Base-by-base conservation (phyloP, 2,888 invertebrate genomes). In the Drosophila peninsularis region DNA sequence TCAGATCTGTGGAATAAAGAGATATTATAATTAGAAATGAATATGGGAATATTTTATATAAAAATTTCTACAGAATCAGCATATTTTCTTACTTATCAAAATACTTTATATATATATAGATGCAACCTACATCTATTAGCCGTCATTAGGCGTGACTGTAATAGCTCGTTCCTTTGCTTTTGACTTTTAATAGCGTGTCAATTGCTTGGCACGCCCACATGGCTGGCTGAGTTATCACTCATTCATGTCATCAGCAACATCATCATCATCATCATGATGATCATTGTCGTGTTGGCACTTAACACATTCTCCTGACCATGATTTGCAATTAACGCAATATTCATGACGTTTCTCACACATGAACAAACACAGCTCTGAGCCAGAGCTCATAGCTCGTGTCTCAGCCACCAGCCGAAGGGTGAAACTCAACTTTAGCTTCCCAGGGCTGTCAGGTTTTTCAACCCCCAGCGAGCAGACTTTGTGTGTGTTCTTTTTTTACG, bases 301-400 rank as follows among this genome's bases (percentile, higher is more conserved):
- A 87, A 71, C 87, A 82, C 87, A 80, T 87, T 89, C 87, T 81
- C 88, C 88, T 88, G 81, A 80, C 85, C 88, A 84, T 88, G 91
- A 90, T 90, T 90, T 91, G 82, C 90, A 91, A 91, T 91, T 91
- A 91, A 91, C 90, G 86, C 88, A 91, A 90, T 91, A 91, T 91
- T 91, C 91, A 90, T 90, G 89, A 90, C 86, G 83, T 84, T 91
- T 91, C 91, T 91, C 90, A 91, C 91, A 92, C 91, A 91, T 90
- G 92, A 92, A 44, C 86, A 76, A 65, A 57, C 66, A 62, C 71
- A 34, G 44, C 68, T 63, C 30, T 13, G 50, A 32, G 24, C 37
- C 36, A 52, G 24, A 36, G 5, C 24, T 52, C 50, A 10, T 24
- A n/a, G 14, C 24, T 50, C 36, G 24, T 5, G 52, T 21, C 52